Percentiles rank a stretch among this genome's conserved stretches.
Conservation (phyloP, 2,888 invertebrate species). For the Amblyjoppa proteus region DNA sequence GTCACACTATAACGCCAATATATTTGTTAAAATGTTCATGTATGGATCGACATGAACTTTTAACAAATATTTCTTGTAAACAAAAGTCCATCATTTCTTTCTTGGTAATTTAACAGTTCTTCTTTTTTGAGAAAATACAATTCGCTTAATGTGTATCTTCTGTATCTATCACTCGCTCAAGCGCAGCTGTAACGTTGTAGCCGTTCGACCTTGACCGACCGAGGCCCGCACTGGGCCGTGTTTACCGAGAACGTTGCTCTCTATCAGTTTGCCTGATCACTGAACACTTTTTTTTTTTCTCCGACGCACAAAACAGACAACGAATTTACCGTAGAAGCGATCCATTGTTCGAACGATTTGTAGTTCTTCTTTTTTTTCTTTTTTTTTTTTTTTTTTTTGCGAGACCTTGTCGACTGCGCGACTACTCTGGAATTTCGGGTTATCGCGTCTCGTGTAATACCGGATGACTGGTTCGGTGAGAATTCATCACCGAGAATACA, state of each 20-base stretch:
- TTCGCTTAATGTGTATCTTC: background rate
- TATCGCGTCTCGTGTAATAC: constrained; percentile 27
- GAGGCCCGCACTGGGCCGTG: background rate
- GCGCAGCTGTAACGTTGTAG: background rate
- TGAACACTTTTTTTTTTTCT: constrained; percentile 16
- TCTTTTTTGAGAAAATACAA: too few relatives aligned
- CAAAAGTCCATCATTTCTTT: too few relatives aligned
- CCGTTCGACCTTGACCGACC: constrained; percentile 10
- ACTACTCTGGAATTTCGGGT: constrained; percentile 1
- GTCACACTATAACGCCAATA: too few relatives aligned
- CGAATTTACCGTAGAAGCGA: constrained; percentile 28
- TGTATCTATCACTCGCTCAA: constrained; percentile 1
- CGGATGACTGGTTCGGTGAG: constrained; percentile 37
- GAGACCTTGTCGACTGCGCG: background rate
- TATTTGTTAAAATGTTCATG: too few relatives aligned
- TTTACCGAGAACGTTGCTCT: constrained; percentile 10
- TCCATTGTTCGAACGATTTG: background rate
- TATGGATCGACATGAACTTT: too few relatives aligned
- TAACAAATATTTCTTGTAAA: too few relatives aligned
- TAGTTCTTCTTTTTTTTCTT: background rate
- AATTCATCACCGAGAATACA: constrained; percentile 55
- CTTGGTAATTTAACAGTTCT: too few relatives aligned
- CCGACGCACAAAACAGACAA: background rate
- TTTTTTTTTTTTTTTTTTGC: background rate
- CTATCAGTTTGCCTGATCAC: constrained; percentile 22